Evolutionary conservation across 2,113 vertebrate species (phyloP), one percentile per base, ranked within the genome.

Genomic region (Penelope pileata): DNA sequence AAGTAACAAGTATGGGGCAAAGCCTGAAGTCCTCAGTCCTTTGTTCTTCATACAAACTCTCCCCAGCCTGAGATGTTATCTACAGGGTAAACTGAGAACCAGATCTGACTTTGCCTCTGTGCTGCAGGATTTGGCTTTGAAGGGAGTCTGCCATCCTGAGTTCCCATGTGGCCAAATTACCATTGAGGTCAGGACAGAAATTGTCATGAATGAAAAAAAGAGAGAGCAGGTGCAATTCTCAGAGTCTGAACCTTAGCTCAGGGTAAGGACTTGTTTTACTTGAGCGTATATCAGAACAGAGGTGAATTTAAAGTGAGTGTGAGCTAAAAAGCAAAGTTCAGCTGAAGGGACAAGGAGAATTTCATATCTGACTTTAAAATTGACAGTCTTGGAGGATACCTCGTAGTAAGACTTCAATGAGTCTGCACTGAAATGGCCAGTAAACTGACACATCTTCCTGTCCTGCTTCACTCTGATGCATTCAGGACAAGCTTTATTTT

Each of bases 1-100:
- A 0, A 1, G 8, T 16, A 32, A 47, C 0, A 1, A 53, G 36
- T 3, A 18, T 29, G 63, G 70, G 81, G 38, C 50, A 51, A 59
- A 30, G 63, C 42, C 56, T 59, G 42, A 51, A 80, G 63, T 45
- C 29, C 36, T 14, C 21, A 9, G 8, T 50, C n/a, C 45, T 87
- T 54, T 62, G 62, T 17, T 80, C 47, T 40, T 59, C 21, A 50
- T 58, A 51, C 69, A 68, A 91, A 27, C 1, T 53, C 40, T 26
- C 70, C 36, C 43, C 84, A 91, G 54, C 47, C 54, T 76, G 53
- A 48, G 38, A 16, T 18, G 23, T 8, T 67, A 32, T 16, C 51
- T 54, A 13, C 7, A 2, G 6, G 29, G n/a, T 34, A 38, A 36
- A 32, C 3, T 36, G 26, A 59, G 75, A 77, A 54, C 80, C 32